Base-by-base conservation (phyloP, 2,797 vertebrate genomes). In the Coilia nasus region DNA sequence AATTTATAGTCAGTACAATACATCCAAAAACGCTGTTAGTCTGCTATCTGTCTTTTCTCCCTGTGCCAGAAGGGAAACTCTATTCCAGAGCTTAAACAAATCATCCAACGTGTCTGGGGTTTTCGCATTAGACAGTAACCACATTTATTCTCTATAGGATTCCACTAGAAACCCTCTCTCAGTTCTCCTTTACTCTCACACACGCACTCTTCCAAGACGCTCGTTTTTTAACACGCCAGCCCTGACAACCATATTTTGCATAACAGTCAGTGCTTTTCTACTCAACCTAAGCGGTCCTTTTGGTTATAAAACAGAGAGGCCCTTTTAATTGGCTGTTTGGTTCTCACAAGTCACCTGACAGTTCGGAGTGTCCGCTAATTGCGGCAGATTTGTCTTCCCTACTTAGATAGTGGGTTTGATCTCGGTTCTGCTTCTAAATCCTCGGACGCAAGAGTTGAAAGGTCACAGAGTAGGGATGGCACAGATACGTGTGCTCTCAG, bases 311-410 rank as follows among this genome's bases (percentile, higher is more conserved):
- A 78, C 71, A 78, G 15, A 78, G 67, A 75, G 19, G 6, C 71
- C 9, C 14, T 54, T 78, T 78, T 41, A 78, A 41, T 78, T 41
- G 71, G 31, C 35, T 78, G 71, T 3, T 44, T 44, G 71, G 71
- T 44, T 78, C 71, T 78, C 71, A 78, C 71, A 44, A 87, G 84
- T 87, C 86, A 86, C 84, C 86, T 86, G 88, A 86, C 85, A 83
- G 83, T 86, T 85, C 86, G 84, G 85, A 57, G 81, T 71, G 50
- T 83, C 83, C 82, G 84, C 57, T 89, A 84, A 88, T 86, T 83
- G 88, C 83, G 84, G 21, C 81, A 81, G 87, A 85, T 88, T 87
- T 89, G 88, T 90, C 87, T 84, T 87, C 64, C 75, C 81, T 46
- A 87, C 84, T 90, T 84, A 87, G 85, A 83, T 60, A 15, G 46